Base-by-base conservation (phyloP, 2,113 vertebrate genomes). In the Halcyon senegalensis region DNA sequence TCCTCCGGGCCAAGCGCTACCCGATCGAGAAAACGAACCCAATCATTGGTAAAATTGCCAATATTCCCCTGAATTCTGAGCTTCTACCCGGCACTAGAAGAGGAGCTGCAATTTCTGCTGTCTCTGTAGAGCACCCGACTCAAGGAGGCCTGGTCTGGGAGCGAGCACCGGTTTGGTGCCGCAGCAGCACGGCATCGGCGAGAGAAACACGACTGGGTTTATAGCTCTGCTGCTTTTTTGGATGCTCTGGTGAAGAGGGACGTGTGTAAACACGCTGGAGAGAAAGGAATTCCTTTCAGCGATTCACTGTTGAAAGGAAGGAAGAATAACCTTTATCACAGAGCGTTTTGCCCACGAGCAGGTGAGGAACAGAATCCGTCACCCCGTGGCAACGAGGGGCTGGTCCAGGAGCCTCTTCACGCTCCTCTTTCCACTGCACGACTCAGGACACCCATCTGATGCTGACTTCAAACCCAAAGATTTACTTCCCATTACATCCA, bases 11-110 rank as follows among this genome's bases (percentile, higher is more conserved):
- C 64, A 50, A 82, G n/a, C 3, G 2, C 88, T 28, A 87, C 90
- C 94, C 82, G 96, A 74, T 91, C 78, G 44, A 84, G 78, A 63
- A 83, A 68, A 90, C 90, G 68, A 94, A 90, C 94, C 92, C 53
- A 74, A 83, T 82, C 33, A 76, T 5, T 13, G 85, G 70, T 79
- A 35, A 82, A 90, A 87, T 35, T 93, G 90, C 94, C 88, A 93
- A 88, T 83, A 68, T 8, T 69, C 66, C 75, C 82, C 63, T 55
- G 70, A 92, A 44, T 95, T 48, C n/a, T 59, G 86, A 94, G 94
- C 82, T 24, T 79, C 63, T 33, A 4, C 27, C 60, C 46, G 14
- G 50, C 73, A 79, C 81, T 87, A 85, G 33, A 83, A 50, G 13
- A 48, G 90, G 92, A 92, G 90, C 88, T 88, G 78, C 82, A 62